These are phyloP conservation scores for Manduca sexta DNA, from an alignment of 1,140 invertebrate genomes.

Conservation along the genomic window DNA sequence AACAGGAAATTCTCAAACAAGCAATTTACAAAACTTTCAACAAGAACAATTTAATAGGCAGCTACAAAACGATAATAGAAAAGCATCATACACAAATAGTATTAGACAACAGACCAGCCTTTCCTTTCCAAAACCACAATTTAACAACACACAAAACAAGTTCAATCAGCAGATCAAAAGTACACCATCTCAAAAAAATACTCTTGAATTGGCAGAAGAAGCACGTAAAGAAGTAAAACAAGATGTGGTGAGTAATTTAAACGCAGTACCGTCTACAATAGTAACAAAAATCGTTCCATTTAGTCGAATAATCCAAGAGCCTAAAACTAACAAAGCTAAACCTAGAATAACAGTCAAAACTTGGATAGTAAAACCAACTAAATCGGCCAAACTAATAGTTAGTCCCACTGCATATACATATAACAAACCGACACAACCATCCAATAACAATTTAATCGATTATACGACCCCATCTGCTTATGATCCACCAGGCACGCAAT, in stretches of 20 bases:
- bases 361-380: slow-evolving; percentile 61
- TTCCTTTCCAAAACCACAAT: not conserved
- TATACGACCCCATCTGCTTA: slow-evolving; percentile 14
- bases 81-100: slow-evolving; percentile 20
- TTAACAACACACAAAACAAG: not conserved
- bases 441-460: slow-evolving; percentile 8
- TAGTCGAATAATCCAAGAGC: slow-evolving; percentile 43
- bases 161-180: not conserved
- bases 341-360: slow-evolving; percentile 61
- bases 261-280: slow-evolving; percentile 31
- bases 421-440: slow-evolving; percentile 21
- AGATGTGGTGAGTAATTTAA: slow-evolving; percentile 45
- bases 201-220: slow-evolving; percentile 14
- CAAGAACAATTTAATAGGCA: not conserved
- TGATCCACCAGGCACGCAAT: slow-evolving; percentile 13
- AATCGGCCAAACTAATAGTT: slow-evolving; percentile 33
- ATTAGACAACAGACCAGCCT: not conserved
- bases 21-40: slow-evolving; percentile 13
- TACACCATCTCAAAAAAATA: slow-evolving; percentile 6
- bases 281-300: slow-evolving; percentile 54
- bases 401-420: slow-evolving; percentile 45
- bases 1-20: slow-evolving; percentile 6
- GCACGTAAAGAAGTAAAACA: slow-evolving; percentile 32
- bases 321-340: slow-evolving; percentile 43
- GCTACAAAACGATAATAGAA: slow-evolving; percentile 15